Evolutionary conservation across 2,113 vertebrate species (phyloP).

Genomic region (Pterocles gutturalis): DNA sequence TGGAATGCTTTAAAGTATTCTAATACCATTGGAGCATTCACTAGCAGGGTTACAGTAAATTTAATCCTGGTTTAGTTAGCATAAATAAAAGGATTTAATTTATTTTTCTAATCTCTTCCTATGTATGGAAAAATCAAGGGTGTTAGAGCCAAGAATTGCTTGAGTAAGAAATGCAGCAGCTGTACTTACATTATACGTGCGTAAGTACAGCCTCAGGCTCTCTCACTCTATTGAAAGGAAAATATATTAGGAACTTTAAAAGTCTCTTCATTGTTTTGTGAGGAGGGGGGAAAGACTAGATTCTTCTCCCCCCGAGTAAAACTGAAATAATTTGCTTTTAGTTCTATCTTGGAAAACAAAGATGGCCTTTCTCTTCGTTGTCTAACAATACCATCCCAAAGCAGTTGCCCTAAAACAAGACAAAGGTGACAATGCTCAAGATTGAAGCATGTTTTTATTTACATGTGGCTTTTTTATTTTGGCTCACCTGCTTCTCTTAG

Average conservation of each 20-base stretch:
- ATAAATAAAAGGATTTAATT: slow-evolving; percentile 64
- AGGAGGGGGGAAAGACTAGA: background rate
- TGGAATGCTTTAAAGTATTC: slow-evolving; percentile 73
- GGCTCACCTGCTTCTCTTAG: slow-evolving; percentile 55
- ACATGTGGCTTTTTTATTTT: slow-evolving; percentile 36
- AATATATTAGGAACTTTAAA: slow-evolving; percentile 68
- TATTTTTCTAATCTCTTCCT: slow-evolving; percentile 61
- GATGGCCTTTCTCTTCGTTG: slow-evolving; percentile 27
- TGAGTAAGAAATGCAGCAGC: slow-evolving; percentile 51
- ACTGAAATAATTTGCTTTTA: slow-evolving; percentile 19
- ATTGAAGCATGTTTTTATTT: slow-evolving; percentile 62
- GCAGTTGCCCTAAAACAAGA: slow-evolving; percentile 33
- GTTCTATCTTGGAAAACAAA: slow-evolving; percentile 47
- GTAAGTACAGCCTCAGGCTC: slow-evolving; percentile 56
- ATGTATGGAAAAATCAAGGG: slow-evolving; percentile 8
- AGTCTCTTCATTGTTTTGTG: slow-evolving; percentile 65
- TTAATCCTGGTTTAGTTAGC: slow-evolving; percentile 58
- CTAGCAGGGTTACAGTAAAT: slow-evolving; percentile 58
- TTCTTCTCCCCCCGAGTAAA: background rate
- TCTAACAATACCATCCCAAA: slow-evolving; percentile 17
- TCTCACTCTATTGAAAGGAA: slow-evolving; percentile 52
- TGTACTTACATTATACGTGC: background rate
- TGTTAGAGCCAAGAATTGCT: slow-evolving; percentile 64
- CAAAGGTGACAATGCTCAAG: background rate
- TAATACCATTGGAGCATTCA: slow-evolving; percentile 55